Evolutionary conservation across 64 coral and sea anemone genomes (phyloP).

Genomic region (Hydrozoanthus tunicans): DNA sequence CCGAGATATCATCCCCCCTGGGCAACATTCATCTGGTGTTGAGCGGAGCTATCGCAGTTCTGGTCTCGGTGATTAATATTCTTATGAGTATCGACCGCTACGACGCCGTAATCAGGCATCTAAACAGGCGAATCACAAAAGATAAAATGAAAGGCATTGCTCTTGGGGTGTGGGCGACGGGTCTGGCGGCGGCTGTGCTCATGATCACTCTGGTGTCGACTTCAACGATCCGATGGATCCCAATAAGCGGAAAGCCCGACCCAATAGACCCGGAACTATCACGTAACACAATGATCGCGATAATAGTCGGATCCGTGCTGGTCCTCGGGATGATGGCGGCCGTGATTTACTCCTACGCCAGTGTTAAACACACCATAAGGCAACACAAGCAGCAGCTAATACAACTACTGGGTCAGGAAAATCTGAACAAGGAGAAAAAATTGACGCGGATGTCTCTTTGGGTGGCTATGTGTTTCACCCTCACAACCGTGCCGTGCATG

Average conservation of each 20-base stretch:
- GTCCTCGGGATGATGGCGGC: background rate
- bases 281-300: background rate
- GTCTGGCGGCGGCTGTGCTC: background rate
- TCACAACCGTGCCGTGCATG: background rate
- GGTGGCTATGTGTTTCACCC: background rate
- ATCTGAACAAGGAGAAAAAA: background rate
- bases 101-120: background rate
- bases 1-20: background rate
- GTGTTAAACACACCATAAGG: background rate
- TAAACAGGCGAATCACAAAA: constrained; percentile 33
- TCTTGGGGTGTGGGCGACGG: background rate
- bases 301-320: background rate
- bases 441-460: constrained; percentile 1
- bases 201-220: constrained; percentile 23
- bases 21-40: constrained; percentile 13
- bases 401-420: constrained; percentile 15
- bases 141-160: constrained; percentile 17
- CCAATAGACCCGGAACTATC: background rate
- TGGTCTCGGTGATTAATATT: background rate
- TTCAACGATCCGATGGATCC: constrained; percentile 1
- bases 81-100: constrained; percentile 25
- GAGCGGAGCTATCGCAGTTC: background rate
- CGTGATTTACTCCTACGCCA: constrained; percentile 3
- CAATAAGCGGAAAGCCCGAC: background rate
- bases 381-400: constrained; percentile 35